Conservation (phyloP, 2,888 invertebrate genomes). For the Axea sp. region DNA sequence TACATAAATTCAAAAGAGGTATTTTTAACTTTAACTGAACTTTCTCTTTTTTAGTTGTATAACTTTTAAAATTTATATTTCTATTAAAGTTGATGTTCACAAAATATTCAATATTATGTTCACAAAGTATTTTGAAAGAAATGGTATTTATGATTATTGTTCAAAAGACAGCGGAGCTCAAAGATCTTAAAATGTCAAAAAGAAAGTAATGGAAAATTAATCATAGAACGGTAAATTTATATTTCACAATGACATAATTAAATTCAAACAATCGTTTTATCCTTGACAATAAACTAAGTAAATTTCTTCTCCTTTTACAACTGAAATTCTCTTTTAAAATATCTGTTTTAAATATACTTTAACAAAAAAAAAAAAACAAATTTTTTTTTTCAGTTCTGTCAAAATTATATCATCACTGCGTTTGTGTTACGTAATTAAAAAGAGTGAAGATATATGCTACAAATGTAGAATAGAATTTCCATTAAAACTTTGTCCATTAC, state of each 20-base stretch:
- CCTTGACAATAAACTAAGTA: neutral
- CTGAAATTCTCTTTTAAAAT: slow-evolving; percentile 15
- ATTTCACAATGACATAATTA: slow-evolving; percentile 27
- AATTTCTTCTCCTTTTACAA: slow-evolving; percentile 12
- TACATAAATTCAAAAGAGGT: too few relatives aligned
- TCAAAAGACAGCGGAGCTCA: too few relatives aligned
- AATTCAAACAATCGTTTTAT: slow-evolving; percentile 25
- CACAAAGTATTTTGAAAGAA: too few relatives aligned
- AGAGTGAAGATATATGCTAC: slow-evolving; percentile 46
- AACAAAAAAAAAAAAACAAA: neutral
- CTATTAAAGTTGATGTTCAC: too few relatives aligned
- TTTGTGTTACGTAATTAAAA: slow-evolving; percentile 41
- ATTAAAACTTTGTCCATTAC: slow-evolving; percentile 59
- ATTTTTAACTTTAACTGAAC: too few relatives aligned
- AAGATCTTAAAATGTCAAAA: too few relatives aligned
- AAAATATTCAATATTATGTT: too few relatives aligned
- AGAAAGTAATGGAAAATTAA: slow-evolving; percentile 47
- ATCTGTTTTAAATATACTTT: neutral
- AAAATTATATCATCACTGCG: slow-evolving; percentile 46
- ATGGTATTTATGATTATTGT: too few relatives aligned
- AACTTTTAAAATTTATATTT: too few relatives aligned
- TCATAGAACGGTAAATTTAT: slow-evolving; percentile 29
- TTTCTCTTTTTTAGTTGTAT: too few relatives aligned
- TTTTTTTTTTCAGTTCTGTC: slow-evolving; percentile 21
- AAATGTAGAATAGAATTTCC: slow-evolving; percentile 54